A percentile compares a stretch with the other conserved stretches of the same genome.
Conservation (phyloP, 1,140 invertebrate genomes). For the Hetaerina americana region DNA sequence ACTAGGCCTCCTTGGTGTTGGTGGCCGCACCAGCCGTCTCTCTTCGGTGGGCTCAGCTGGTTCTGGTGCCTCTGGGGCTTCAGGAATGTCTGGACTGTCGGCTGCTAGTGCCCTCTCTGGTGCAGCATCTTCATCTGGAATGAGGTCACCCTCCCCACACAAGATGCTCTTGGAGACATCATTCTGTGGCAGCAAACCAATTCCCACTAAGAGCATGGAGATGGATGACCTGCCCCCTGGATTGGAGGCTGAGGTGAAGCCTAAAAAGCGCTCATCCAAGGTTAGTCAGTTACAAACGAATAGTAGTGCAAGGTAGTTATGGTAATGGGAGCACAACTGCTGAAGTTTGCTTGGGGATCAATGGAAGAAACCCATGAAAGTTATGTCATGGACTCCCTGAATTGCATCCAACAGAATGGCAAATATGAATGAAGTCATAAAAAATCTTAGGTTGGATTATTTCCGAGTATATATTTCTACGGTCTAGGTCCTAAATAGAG, state of each 20-base stretch:
- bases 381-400: too few species aligned
- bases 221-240: conserved; percentile 30
- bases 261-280: conserved; percentile 23
- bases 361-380: too few species aligned
- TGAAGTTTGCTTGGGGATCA: too few species aligned
- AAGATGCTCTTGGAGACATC: conserved; percentile 78
- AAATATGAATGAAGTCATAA: too few species aligned
- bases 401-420: too few species aligned
- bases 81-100: conserved; percentile 13
- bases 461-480: too few species aligned
- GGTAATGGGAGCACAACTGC: too few species aligned
- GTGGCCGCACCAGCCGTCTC: conserved; percentile 63
- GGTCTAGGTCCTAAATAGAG: too few species aligned
- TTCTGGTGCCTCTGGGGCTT: conserved; percentile 26
- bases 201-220: conserved; percentile 31
- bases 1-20: conserved; percentile 63
- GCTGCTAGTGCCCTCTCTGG: background rate
- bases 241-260: conserved; percentile 28
- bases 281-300: too few species aligned
- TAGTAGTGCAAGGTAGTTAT: too few species aligned
- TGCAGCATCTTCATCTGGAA: background rate
- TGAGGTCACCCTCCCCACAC: conserved; percentile 70
- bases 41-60: conserved; percentile 53
- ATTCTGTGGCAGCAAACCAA: conserved; percentile 68
- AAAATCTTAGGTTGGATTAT: too few species aligned